Conservation (phyloP, 1,140 invertebrate genomes). For the Harlomillsia oculata region DNA sequence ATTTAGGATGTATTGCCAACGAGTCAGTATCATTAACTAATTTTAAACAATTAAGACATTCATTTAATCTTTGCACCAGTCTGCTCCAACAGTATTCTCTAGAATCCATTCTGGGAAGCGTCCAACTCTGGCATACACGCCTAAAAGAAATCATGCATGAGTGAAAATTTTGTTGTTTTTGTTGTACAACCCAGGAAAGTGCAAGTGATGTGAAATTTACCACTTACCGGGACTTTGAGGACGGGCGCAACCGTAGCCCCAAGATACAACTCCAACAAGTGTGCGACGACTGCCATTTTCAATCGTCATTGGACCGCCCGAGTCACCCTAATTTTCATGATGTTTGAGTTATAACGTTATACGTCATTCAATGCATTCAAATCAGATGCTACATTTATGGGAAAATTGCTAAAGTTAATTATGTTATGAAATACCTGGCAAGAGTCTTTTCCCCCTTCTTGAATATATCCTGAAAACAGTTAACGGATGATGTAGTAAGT, state of each 20-base stretch:
- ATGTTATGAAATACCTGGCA: slow-evolving; percentile 50
- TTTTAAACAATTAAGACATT: background rate
- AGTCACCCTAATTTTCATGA: slow-evolving; percentile 2
- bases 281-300: slow-evolving; percentile 22
- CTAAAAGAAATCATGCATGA: too few relatives aligned
- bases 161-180: too few relatives aligned
- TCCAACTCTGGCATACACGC: background rate
- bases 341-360: background rate
- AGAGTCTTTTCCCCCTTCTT: slow-evolving; percentile 67
- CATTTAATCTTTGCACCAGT: slow-evolving; percentile 14
- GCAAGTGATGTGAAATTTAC: background rate
- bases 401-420: background rate
- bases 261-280: slow-evolving; percentile 27
- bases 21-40: too few relatives aligned
- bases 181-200: too few relatives aligned
- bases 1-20: too few relatives aligned
- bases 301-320: slow-evolving; percentile 25
- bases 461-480: slow-evolving; percentile 65
- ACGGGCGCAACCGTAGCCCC: slow-evolving; percentile 26
- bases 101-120: slow-evolving; percentile 25
- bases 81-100: slow-evolving; percentile 11
- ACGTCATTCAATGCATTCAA: background rate
- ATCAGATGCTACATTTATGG: background rate
- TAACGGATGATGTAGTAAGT: slow-evolving; percentile 44
- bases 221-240: slow-evolving; percentile 11